Conservation (phyloP, 2,888 invertebrate species). For the Plebejus melissa region DNA sequence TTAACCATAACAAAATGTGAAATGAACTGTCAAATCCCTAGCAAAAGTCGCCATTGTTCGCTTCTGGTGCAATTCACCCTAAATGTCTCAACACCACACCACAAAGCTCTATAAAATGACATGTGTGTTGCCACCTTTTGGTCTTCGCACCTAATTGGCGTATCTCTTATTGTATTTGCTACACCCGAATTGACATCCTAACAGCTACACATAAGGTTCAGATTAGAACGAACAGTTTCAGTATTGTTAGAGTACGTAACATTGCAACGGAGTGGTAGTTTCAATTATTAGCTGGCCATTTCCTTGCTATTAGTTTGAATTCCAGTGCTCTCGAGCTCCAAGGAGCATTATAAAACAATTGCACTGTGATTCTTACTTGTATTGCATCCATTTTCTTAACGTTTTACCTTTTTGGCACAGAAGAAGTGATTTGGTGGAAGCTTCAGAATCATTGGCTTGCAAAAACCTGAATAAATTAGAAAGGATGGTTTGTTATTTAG, state of each 20-base stretch:
- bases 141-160: conserved; percentile 6
- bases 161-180: background rate
- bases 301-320: conserved; percentile 23
- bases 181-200: background rate
- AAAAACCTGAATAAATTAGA: too few species aligned
- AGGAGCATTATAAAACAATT: conserved; percentile 8
- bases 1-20: too few species aligned
- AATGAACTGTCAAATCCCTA: too few species aligned
- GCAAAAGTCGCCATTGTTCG: too few species aligned
- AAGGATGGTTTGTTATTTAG: too few species aligned
- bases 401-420: background rate
- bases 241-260: background rate
- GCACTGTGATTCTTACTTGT: conserved; percentile 10
- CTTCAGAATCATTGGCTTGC: too few species aligned
- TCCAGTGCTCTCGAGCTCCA: background rate
- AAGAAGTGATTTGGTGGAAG: background rate
- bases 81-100: background rate
- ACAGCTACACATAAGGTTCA: background rate
- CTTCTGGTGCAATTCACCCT: too few species aligned
- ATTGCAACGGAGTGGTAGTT: conserved; percentile 18
- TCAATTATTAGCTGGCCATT: conserved; percentile 22
- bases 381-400: background rate
- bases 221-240: background rate
- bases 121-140: background rate
- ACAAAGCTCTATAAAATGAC: background rate